These are phyloP conservation scores for Halcyon smyrnensis DNA, from an alignment of 2,797 vertebrate species.

Conservation along the genomic window DNA sequence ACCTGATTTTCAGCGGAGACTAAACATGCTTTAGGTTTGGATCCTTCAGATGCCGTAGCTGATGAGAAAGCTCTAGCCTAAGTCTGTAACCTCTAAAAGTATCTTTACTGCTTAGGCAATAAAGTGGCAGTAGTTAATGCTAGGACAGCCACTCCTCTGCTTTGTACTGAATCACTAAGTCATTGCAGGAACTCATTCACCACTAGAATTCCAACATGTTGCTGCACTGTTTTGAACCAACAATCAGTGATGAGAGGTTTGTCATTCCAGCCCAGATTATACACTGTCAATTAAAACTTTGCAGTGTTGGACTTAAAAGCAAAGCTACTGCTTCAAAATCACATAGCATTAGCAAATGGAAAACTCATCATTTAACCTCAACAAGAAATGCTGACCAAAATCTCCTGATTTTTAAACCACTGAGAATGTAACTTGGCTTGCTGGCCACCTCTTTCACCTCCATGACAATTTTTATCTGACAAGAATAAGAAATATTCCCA, in stretches of 20 bases:
- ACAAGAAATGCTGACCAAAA: background rate
- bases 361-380: background rate
- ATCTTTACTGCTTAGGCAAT: background rate
- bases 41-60: background rate
- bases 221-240: background rate
- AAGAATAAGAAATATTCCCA: background rate
- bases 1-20: background rate
- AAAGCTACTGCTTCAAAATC: background rate
- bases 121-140: background rate
- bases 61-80: background rate
- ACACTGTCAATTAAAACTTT: background rate
- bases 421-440: background rate
- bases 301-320: background rate
- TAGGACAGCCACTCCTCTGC: background rate
- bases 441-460: background rate
- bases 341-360: background rate
- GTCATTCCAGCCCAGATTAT: background rate
- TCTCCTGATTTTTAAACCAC: background rate
- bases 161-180: conserved; percentile 5
- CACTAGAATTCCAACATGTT: background rate
- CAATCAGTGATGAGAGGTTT: background rate
- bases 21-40: background rate
- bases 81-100: background rate
- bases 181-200: background rate
- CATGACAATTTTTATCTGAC: background rate